Percentiles rank a stretch among this genome's conserved stretches.
phyloP scores from a whole-genome alignment of 2,113 vertebrate genomes.

The Tretioscincus oriximinensis region DNA sequence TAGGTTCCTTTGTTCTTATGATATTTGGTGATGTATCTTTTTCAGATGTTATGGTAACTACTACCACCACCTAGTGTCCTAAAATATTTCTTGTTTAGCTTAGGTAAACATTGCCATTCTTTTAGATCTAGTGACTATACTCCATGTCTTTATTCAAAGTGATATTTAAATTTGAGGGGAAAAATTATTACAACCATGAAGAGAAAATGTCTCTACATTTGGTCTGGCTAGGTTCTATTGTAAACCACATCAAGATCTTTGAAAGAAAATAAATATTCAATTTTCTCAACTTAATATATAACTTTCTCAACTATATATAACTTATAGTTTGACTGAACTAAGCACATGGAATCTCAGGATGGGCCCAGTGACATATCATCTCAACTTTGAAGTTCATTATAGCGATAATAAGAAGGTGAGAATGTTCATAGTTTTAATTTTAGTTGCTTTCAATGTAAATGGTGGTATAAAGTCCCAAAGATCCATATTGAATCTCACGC shows the following conservation, averaged over 20 bases:
- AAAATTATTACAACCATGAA: background rate
- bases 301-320: background rate
- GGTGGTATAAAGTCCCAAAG: background rate
- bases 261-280: background rate
- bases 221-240: background rate
- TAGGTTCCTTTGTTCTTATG: too few relatives aligned
- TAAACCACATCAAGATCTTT: background rate
- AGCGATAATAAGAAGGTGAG: too few relatives aligned
- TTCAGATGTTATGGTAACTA: background rate
- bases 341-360: too few relatives aligned
- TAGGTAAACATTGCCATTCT: background rate
- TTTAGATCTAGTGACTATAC: background rate
- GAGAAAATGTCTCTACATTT: too few relatives aligned
- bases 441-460: too few relatives aligned
- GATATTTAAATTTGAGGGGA: background rate
- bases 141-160: background rate
- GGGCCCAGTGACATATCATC: too few relatives aligned
- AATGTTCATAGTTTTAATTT: too few relatives aligned
- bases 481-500: background rate
- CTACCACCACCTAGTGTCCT: background rate
- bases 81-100: background rate
- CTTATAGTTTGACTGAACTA: background rate
- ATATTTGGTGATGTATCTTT: background rate
- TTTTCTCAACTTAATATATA: background rate
- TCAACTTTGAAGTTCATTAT: too few relatives aligned